A percentile compares a stretch with the other conserved stretches of the same genome.
Conservation (phyloP, 2,888 invertebrate species). For the Agrochola macilenta region DNA sequence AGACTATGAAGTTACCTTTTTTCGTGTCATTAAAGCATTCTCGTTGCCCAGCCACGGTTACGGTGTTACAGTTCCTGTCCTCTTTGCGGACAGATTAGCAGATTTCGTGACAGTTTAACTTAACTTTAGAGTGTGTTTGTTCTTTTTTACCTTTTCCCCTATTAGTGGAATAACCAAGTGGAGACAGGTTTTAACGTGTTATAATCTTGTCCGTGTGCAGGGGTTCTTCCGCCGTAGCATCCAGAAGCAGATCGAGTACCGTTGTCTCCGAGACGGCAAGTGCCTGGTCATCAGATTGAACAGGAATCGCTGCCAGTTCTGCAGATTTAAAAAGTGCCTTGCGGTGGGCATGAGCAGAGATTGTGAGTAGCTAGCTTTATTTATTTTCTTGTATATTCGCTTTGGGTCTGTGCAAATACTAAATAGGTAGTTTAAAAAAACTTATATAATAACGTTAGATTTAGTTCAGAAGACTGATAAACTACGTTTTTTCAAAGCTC, state of each 20-base stretch:
- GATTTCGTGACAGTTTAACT: not conserved
- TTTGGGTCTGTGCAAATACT: not conserved
- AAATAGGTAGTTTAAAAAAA: not conserved
- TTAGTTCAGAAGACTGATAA: no score
- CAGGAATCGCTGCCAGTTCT: slow-evolving; percentile 98
- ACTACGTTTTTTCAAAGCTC: no score
- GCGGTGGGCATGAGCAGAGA: slow-evolving; percentile 99
- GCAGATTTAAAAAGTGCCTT: slow-evolving; percentile 98
- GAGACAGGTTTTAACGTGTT: not conserved
- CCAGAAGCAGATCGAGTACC: slow-evolving; percentile 98
- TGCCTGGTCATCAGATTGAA: slow-evolving; percentile 98
- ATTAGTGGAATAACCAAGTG: not conserved
- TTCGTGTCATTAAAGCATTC: not conserved
- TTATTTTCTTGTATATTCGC: not conserved
- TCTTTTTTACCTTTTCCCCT: not conserved
- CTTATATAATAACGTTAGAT: no score
- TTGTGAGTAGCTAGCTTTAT: slow-evolving; percentile 93
- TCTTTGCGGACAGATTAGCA: not conserved
- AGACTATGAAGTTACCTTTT: not conserved
- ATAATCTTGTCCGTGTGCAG: slow-evolving; percentile 85
- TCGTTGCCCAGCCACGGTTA: not conserved
- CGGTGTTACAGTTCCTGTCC: not conserved
- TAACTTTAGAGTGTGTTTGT: not conserved
- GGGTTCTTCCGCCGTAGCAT: slow-evolving; percentile 99
- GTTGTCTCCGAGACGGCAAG: slow-evolving; percentile 98